A percentile compares a stretch with the other conserved stretches of the same genome.
These are phyloP conservation scores for Sesamia nonagrioides DNA, from an alignment of 1,140 invertebrate species.

Conservation along the genomic window DNA sequence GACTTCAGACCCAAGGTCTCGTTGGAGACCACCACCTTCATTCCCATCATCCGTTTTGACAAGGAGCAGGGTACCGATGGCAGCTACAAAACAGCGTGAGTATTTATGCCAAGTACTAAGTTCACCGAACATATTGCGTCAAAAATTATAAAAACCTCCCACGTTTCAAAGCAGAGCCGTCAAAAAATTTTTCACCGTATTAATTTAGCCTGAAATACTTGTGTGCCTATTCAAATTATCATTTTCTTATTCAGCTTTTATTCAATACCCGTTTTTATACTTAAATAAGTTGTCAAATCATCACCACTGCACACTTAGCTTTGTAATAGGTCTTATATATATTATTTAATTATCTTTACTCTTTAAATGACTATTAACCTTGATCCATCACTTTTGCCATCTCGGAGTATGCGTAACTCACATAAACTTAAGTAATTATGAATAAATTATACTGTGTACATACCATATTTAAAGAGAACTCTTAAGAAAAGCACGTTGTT, in stretches of 20 bases:
- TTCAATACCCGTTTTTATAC: background rate
- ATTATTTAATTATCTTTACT: background rate
- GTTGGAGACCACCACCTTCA: slow-evolving; percentile 90
- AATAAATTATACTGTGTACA: slow-evolving; percentile 12
- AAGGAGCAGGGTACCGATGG: slow-evolving; percentile 94
- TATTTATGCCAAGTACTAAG: slow-evolving; percentile 49
- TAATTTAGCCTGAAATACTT: too few species aligned
- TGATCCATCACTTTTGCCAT: slow-evolving; percentile 40
- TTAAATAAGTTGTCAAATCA: background rate
- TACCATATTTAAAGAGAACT: slow-evolving; percentile 14
- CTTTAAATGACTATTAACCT: slow-evolving; percentile 1
- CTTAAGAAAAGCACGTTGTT: background rate
- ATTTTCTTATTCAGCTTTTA: too few species aligned
- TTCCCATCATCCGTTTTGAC: slow-evolving; percentile 93
- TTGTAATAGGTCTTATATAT: slow-evolving; percentile 1
- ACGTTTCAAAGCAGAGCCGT: too few species aligned
- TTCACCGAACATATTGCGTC: too few species aligned
- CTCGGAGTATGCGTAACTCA: background rate
- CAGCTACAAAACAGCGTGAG: slow-evolving; percentile 93
- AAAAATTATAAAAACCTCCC: too few species aligned
- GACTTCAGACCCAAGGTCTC: slow-evolving; percentile 80
- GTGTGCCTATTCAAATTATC: too few species aligned
- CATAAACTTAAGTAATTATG: slow-evolving; percentile 20
- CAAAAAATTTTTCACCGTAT: too few species aligned
- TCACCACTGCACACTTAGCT: background rate